Evolutionary conservation across 2,113 vertebrate species (phyloP).

Genomic region (Hoplias malabaricus): DNA sequence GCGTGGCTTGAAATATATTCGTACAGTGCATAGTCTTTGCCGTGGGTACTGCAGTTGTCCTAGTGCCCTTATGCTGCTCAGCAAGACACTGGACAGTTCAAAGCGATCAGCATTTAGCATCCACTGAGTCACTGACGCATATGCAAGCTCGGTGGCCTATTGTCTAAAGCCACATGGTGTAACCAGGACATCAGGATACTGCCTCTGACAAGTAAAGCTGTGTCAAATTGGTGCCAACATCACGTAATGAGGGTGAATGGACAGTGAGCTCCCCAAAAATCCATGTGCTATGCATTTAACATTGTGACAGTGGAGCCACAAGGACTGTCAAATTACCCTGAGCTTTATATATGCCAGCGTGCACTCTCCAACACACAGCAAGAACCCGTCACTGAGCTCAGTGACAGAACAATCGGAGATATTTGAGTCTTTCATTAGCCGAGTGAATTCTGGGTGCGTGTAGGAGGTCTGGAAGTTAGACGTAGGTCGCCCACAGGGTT

Average conservation of each 20-base stretch:
- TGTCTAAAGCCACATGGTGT: background rate
- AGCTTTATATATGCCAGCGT: constrained; percentile 32
- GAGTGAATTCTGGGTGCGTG: constrained; percentile 45
- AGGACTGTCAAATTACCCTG: constrained; percentile 52
- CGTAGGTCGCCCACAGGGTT: constrained; percentile 57
- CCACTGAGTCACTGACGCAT: background rate
- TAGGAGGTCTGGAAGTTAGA: constrained; percentile 60
- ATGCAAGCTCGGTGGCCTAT: background rate
- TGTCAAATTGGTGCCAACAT: background rate
- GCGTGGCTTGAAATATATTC: background rate
- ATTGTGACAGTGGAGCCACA: background rate
- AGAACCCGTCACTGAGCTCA: constrained; percentile 50
- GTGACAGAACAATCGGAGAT: constrained; percentile 45
- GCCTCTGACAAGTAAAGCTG: background rate
- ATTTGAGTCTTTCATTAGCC: constrained; percentile 55
- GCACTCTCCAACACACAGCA: constrained; percentile 48
- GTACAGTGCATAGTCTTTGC: background rate
- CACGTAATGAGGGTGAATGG: too few species aligned
- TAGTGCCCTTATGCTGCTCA: background rate
- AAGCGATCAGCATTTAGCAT: background rate
- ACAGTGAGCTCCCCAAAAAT: background rate
- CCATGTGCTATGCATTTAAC: constrained; percentile 29
- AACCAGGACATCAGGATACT: background rate
- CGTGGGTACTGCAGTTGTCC: background rate
- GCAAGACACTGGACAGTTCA: background rate